Conservation (phyloP, 2,888 invertebrate genomes). For the Orchesellides sinensis region DNA sequence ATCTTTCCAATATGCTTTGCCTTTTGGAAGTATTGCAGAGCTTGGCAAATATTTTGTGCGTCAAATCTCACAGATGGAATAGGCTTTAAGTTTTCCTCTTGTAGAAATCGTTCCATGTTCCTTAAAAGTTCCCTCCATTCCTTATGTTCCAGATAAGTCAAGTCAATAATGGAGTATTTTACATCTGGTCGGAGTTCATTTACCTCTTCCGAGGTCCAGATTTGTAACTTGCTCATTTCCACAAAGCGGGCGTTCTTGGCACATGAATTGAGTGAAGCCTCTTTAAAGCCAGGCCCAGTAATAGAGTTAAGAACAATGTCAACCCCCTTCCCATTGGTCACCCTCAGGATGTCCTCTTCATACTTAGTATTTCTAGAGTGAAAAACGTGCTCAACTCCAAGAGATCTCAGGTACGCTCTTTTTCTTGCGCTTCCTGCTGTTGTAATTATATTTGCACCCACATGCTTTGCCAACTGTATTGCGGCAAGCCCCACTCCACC, state of each 20-base stretch:
- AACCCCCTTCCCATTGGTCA: slow-evolving; percentile 45
- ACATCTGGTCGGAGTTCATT: slow-evolving; percentile 49
- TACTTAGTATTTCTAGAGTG: slow-evolving; percentile 33
- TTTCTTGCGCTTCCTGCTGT: slow-evolving; percentile 56
- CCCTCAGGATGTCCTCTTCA: slow-evolving; percentile 23
- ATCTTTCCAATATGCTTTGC: slow-evolving; percentile 56
- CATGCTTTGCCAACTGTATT: slow-evolving; percentile 53
- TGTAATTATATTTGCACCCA: slow-evolving; percentile 53
- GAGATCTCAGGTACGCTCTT: slow-evolving; percentile 43
- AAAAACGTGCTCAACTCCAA: slow-evolving; percentile 61
- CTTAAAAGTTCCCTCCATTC: background rate
- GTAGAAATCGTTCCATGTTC: slow-evolving; percentile 1
- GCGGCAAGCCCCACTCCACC: slow-evolving; percentile 64
- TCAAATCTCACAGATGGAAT: slow-evolving; percentile 35
- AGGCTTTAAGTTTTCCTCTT: background rate
- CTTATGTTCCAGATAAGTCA: background rate
- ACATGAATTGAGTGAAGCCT: slow-evolving; percentile 36
- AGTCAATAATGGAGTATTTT: slow-evolving; percentile 49
- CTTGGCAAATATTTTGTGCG: slow-evolving; percentile 23
- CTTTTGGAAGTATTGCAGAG: slow-evolving; percentile 35
- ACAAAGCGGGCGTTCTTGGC: slow-evolving; percentile 47
- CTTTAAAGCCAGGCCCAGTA: slow-evolving; percentile 59
- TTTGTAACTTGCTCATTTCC: slow-evolving; percentile 58
- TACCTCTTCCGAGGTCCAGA: slow-evolving; percentile 54
- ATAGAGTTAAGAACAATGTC: slow-evolving; percentile 62